Base-by-base conservation (phyloP, 1,140 invertebrate species). In the Ladona fulva region DNA sequence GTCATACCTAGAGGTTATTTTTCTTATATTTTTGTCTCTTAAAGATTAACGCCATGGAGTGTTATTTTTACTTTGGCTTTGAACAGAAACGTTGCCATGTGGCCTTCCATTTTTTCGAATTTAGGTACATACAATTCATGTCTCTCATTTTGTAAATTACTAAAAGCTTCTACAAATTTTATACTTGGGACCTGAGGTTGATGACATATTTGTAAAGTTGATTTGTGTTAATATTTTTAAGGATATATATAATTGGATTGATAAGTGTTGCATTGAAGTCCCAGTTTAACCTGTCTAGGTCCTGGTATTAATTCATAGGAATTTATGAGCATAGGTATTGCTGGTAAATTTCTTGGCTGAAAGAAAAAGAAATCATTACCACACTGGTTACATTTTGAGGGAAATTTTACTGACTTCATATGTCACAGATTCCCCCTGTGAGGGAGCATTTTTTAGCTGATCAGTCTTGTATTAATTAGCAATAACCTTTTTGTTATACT, bases 161-260 rank as follows among this genome's bases (percentile, higher is more conserved):
- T 16, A 16, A 66, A 19, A 6, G 52, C 52, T 66, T 66, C n/a
- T 66, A 66, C 52, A 22, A 66, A 3, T 19, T 19, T 66, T 66
- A 22, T 66, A 66, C 52, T 66, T 66, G 52, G 52, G 52, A 66
- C 52, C 52, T 66, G 52, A 66, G 52, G 52, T 66, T 66, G 52
- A 22, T 19, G 52, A 66, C 1, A 66, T 66, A 22, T 66, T 66
- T 66, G 52, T 66, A 66, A 66, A 66, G 16, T 66, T 66, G 52
- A 66, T 66, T 37, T 37, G 8, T 37, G 29, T 66, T 66, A 66
- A 66, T 66, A 66, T 66, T 66, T 66, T 66, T 6, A 66, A 8
- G 29, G n/a, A n/a, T n/a, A 37, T 37, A 37, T 37, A 66, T 66
- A 6, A 19, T 19, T 19, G 52, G 14, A 66, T 66, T 3, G 52